These are phyloP conservation scores for Sarcophaga bullata DNA, from an alignment of 1,140 invertebrate genomes.

Conservation along the genomic window DNA sequence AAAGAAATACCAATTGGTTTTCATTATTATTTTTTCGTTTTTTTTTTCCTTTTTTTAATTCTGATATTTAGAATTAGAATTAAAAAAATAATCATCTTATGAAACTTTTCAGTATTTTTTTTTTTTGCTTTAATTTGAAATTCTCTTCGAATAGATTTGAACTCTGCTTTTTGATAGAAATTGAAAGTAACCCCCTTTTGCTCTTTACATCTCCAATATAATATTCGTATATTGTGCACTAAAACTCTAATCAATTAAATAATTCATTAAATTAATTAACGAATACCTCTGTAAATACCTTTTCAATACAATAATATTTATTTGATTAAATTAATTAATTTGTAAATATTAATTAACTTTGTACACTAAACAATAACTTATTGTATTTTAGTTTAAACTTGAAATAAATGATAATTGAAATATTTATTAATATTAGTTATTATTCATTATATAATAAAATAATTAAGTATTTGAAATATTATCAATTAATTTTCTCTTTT, in stretches of 20 bases:
- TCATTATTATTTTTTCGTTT: too few species aligned
- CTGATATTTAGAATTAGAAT: too few species aligned
- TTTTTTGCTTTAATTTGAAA: too few species aligned
- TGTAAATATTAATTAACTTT: conserved; percentile 15
- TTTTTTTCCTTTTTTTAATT: too few species aligned
- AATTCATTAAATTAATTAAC: neutral
- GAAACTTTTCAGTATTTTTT: too few species aligned
- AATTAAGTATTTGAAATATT: neutral
- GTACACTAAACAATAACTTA: neutral
- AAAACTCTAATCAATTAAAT: neutral
- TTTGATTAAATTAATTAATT: neutral
- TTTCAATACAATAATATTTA: neutral
- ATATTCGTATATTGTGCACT: conserved; percentile 1
- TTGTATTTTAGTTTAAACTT: neutral
- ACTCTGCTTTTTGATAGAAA: too few species aligned
- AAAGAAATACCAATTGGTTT: too few species aligned
- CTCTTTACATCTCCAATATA: too few species aligned
- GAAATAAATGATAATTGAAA: neutral
- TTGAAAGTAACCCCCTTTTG: too few species aligned
- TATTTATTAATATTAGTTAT: neutral
- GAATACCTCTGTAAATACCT: neutral
- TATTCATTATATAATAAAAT: neutral
- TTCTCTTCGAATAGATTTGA: too few species aligned
- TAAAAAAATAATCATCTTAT: too few species aligned
- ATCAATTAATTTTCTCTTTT: conserved; percentile 14